These are phyloP conservation scores for Unio pictorum DNA, from an alignment of 2,888 invertebrate species.

Conservation along the genomic window DNA sequence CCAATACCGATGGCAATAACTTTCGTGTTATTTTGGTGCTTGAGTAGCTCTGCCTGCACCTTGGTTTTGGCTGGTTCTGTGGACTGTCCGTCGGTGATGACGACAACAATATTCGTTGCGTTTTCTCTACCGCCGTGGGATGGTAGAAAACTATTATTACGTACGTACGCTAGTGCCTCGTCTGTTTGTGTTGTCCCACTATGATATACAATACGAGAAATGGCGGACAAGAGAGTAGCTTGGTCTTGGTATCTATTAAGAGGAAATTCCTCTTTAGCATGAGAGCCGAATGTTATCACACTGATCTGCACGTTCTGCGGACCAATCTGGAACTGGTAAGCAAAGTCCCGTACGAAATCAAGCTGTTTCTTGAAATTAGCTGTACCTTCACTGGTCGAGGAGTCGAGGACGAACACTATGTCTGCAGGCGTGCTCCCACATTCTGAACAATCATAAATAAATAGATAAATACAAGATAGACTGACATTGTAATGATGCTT, in stretches of 20 bases:
- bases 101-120: constrained; percentile 35
- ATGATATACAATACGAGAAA: constrained; percentile 31
- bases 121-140: constrained; percentile 30
- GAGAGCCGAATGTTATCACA: constrained; percentile 36
- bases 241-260: constrained; percentile 37
- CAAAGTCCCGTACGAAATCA: constrained; percentile 37
- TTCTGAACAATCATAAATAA: constrained; percentile 12
- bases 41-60: constrained; percentile 31
- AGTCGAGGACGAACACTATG: constrained; percentile 45
- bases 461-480: too few relatives aligned
- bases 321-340: constrained; percentile 34
- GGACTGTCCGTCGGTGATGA: constrained; percentile 46
- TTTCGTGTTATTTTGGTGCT: constrained; percentile 23
- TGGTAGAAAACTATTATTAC: constrained; percentile 28
- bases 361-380: constrained; percentile 39
- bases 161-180: constrained; percentile 32
- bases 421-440: constrained; percentile 36
- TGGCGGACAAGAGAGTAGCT: constrained; percentile 27
- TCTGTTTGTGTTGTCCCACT: constrained; percentile 43
- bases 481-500: too few relatives aligned
- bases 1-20: constrained; percentile 46
- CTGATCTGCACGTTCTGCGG: constrained; percentile 32
- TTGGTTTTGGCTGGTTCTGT: constrained; percentile 21
- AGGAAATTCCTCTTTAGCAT: constrained; percentile 28
- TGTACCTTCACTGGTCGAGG: constrained; percentile 37